Evolutionary conservation across 2,888 invertebrate species (phyloP).

Genomic region (Cosmorhoe ocellata): DNA sequence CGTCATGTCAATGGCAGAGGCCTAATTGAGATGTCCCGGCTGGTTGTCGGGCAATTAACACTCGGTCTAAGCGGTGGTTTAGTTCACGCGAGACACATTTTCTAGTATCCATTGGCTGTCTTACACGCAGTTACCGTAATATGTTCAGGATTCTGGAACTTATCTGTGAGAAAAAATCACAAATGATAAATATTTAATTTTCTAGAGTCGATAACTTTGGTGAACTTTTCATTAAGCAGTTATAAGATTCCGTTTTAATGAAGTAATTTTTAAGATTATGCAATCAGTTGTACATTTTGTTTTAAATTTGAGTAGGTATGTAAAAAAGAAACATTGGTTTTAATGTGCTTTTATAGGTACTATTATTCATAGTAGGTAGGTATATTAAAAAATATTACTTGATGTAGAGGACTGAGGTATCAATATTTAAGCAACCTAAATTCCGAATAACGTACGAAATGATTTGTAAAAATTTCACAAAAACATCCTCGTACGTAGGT

Average conservation of each 20-base stretch:
- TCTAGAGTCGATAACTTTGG: no score
- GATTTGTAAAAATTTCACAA: background rate
- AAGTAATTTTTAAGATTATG: no score
- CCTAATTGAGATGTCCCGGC: slow-evolving; percentile 53
- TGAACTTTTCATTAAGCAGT: no score
- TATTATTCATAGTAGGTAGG: no score
- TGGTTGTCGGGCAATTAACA: slow-evolving; percentile 62
- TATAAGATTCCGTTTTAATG: no score
- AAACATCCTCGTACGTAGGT: background rate
- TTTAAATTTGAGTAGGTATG: no score
- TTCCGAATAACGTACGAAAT: background rate
- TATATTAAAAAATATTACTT: background rate
- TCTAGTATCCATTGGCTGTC: slow-evolving; percentile 11
- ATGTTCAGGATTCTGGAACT: slow-evolving; percentile 6
- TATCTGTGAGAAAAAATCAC: background rate
- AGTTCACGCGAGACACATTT: slow-evolving; percentile 34
- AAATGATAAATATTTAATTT: background rate
- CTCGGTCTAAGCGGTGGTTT: slow-evolving; percentile 42
- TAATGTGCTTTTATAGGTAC: no score
- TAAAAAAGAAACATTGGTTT: no score
- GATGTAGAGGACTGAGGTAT: no score
- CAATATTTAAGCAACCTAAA: no score
- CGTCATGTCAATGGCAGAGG: slow-evolving; percentile 51
- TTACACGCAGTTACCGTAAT: slow-evolving; percentile 20
- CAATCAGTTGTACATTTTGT: no score